Percentiles rank a stretch among this genome's conserved stretches.
Evolutionary conservation across 2,797 vertebrate species (phyloP).

Genomic region (Alcedo quadribrachys): DNA sequence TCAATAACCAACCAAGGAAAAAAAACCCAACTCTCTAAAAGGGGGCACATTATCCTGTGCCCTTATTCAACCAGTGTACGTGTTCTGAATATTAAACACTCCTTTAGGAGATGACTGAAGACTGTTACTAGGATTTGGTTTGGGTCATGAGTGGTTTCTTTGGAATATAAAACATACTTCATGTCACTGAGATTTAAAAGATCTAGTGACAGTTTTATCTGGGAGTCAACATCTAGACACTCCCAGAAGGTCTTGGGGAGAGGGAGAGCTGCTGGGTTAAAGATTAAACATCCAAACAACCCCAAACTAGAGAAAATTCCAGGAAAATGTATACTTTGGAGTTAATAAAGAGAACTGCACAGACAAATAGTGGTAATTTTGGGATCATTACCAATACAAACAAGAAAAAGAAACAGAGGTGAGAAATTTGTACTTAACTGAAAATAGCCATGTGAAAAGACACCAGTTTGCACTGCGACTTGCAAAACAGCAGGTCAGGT

Average conservation of each 20-base stretch:
- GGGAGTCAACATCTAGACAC: not conserved
- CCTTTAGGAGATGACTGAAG: not conserved
- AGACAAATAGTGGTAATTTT: not conserved
- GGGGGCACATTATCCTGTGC: not conserved
- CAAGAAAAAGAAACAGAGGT: not conserved
- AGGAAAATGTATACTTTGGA: not conserved
- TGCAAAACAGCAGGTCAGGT: not conserved
- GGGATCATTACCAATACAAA: not conserved
- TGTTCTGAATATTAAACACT: not conserved
- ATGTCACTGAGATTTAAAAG: not conserved
- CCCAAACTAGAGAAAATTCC: not conserved
- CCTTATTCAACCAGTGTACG: not conserved
- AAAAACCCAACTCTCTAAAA: not conserved
- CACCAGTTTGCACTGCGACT: not conserved
- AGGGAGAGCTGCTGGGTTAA: not conserved
- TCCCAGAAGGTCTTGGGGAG: not conserved
- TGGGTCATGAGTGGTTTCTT: not conserved
- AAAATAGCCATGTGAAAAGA: not conserved
- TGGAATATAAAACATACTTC: not conserved
- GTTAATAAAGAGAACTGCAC: not conserved
- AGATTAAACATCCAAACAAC: not conserved
- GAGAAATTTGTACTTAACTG: not conserved
- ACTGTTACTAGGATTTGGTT: not conserved
- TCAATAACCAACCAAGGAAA: not conserved
- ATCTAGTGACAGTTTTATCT: not conserved